Percentiles rank a stretch among this genome's conserved stretches.
Conservation (phyloP, 2,888 invertebrate genomes). For the Zaprionus obscuricornis region DNA sequence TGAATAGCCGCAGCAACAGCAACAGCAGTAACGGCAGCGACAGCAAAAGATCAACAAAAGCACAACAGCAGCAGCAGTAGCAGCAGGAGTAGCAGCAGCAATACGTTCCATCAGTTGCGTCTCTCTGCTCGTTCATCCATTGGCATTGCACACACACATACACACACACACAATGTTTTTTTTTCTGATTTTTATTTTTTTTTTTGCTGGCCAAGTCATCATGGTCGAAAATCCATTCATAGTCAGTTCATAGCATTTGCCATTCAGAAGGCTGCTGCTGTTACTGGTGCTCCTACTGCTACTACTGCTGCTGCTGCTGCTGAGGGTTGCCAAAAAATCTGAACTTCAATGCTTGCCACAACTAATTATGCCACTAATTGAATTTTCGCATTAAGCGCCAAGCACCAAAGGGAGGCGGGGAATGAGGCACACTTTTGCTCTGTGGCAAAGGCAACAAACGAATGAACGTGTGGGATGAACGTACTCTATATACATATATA, state of each 20-base stretch:
- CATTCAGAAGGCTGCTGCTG: slow-evolving; percentile 5
- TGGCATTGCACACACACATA: not conserved
- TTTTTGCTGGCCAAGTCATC: slow-evolving; percentile 42
- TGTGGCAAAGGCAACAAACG: slow-evolving; percentile 13
- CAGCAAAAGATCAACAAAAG: slow-evolving; percentile 55
- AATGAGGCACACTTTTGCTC: not conserved
- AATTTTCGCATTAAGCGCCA: slow-evolving; percentile 78
- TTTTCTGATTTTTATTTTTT: no score
- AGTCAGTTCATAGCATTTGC: slow-evolving; percentile 14
- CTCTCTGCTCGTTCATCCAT: no score
- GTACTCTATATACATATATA: no score
- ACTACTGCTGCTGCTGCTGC: slow-evolving; percentile 12
- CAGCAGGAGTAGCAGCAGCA: slow-evolving; percentile 33
- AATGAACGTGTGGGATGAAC: slow-evolving; percentile 16
- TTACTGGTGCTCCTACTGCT: slow-evolving; percentile 30
- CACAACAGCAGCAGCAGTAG: slow-evolving; percentile 15
- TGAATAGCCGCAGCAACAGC: slow-evolving; percentile 22
- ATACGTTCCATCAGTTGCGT: slow-evolving; percentile 7
- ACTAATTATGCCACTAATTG: slow-evolving; percentile 82
- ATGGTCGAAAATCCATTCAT: slow-evolving; percentile 23
- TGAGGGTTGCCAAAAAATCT: slow-evolving; percentile 64
- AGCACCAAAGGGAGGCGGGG: slow-evolving; percentile 40
- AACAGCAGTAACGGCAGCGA: not conserved
- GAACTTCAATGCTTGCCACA: slow-evolving; percentile 77
- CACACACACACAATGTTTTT: slow-evolving; percentile 12